Evolutionary conservation across 2,888 invertebrate species (phyloP), one percentile per base, ranked within the genome.

Genomic region (Baccha elongata): DNA sequence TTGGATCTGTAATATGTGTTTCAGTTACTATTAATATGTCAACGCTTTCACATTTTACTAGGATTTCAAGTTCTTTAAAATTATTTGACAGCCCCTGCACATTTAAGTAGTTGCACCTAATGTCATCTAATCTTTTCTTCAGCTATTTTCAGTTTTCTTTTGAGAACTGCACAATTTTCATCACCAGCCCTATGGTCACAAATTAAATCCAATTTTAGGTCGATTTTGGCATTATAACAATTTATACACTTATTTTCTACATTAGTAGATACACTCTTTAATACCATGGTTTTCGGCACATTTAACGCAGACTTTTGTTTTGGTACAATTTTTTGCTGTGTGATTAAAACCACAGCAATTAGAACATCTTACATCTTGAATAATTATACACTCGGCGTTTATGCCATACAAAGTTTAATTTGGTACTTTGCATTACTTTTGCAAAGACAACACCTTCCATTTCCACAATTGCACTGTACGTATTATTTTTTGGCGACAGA

Each of bases 341-440:
- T 58, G 58, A 42, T 23, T 46, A 11, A 21, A 23, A 6, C 46
- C 46, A 42, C 55, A 58, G 1, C 55, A 58, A n/a, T 58, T 58
- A 8, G 13, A 58, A 58, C 40, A 58, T 26, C 55, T 58, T 44
- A 44, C 44, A 19, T n/a, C 6, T 44, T 11, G 44, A 11, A 44
- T 44, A 19, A 1, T 8, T 23, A 23, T 58, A 44, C 11, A 42
- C 60, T 44, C 53, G 11, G 17, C 26, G 44, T 60, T 29, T 44
- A 8, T 44, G 44, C 60, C 44, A 60, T 1, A 42, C 44, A 26
- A 44, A 44, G 17, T 11, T 44, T 15, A 44, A 29, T 60, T 29
- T 60, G 29, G 29, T 42, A 44, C 60, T 17, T 29, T 60, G 29
- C 5, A 44, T 60, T 11, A 44, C 11, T 11, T 44, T 17, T 3